A percentile compares a stretch with the other conserved stretches of the same genome.
Evolutionary conservation across 2,888 invertebrate genomes (phyloP).

Genomic region (Carabus problematicus): DNA sequence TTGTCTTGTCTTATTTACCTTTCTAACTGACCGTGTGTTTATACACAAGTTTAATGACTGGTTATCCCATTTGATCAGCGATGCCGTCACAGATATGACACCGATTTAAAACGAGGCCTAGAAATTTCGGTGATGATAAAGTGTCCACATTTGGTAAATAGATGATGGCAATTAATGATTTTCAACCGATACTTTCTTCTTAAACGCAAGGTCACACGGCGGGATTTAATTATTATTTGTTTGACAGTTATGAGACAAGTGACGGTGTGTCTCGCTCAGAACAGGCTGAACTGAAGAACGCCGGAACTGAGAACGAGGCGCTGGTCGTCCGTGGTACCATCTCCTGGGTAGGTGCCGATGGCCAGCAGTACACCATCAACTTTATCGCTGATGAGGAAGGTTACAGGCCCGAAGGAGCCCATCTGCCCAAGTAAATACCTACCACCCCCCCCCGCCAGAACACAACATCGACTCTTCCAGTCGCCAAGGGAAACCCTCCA

Average conservation of each 20-base stretch:
- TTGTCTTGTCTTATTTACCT: constrained; percentile 13
- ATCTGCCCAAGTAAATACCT: constrained; percentile 29
- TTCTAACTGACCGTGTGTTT: not conserved
- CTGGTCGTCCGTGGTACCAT: constrained; percentile 62
- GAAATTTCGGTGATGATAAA: too few species aligned
- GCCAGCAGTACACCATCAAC: constrained; percentile 60
- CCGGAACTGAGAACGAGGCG: constrained; percentile 63
- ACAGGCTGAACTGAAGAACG: constrained; percentile 62
- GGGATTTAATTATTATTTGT: not conserved
- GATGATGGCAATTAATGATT: too few species aligned
- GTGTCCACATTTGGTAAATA: too few species aligned
- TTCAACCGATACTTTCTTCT: too few species aligned
- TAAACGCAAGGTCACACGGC: not conserved
- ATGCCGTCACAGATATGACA: not conserved
- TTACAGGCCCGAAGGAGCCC: constrained; percentile 58
- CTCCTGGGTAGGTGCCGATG: constrained; percentile 65
- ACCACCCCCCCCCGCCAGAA: not conserved
- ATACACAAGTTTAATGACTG: constrained; percentile 31
- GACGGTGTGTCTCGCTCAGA: constrained; percentile 64
- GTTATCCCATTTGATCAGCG: not conserved
- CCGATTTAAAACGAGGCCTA: too few species aligned
- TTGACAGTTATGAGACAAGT: constrained; percentile 57
- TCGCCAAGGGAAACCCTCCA: not conserved
- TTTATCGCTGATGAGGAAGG: constrained; percentile 66
- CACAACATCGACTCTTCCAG: not conserved